Evolutionary conservation across 2,113 vertebrate species (phyloP), one percentile per base, ranked within the genome.

Genomic region (Python bivittatus): DNA sequence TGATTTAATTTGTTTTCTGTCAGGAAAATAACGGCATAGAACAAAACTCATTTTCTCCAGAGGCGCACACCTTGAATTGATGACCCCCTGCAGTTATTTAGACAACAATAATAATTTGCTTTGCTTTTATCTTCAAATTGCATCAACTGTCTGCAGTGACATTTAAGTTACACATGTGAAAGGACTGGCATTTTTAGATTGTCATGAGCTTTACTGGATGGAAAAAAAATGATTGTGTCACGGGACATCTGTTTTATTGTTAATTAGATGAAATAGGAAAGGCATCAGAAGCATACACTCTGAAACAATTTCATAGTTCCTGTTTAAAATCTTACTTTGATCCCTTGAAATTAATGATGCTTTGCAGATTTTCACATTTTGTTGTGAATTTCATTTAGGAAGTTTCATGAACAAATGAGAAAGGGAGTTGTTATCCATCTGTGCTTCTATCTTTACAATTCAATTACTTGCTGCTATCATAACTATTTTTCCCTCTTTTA

Each of bases 211-310:
- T 96, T 97, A 96, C 95, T 96, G 95, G 97, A 97, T 95, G 95
- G 95, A 96, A 96, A 96, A 95, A 96, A 97, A 96, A 95, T 94
- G 96, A 97, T 94, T 97, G 96, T 97, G 97, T 97, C 94, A 97
- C 0, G 54, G 96, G 97, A 97, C 94, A 97, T 97, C 97, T 98
- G 97, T 97, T 97, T 98, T 97, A 97, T 96, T 97, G 97, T 97
- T 98, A 97, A 98, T 98, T 97, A 98, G 97, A 96, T 95, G 95
- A 97, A 97, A 94, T 94, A 92, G 87, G 96, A 91, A 94, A 97
- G 95, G 95, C 96, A 96, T 96, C 97, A 97, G 96, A 95, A 90
- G 94, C 92, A 95, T 84, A 48, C 68, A 95, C 93, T 96, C 95
- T 95, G 95, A 96, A 97, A 94, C 96, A 96, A 96, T 97, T 96